Evolutionary conservation across 2,113 vertebrate genomes (phyloP).

Genomic region (Daphoenositta chrysoptera): DNA sequence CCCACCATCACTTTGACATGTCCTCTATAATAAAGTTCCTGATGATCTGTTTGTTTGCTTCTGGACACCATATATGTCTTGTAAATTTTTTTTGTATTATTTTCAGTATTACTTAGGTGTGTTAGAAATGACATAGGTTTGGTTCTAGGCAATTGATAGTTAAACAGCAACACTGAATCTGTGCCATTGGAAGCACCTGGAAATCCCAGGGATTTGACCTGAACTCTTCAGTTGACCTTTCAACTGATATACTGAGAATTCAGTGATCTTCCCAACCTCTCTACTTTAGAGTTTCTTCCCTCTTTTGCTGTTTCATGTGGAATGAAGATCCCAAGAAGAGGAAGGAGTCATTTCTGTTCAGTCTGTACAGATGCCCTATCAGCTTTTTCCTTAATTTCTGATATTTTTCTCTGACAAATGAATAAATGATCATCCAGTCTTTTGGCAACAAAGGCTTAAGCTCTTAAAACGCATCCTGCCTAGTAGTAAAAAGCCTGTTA

Average conservation of each 20-base stretch:
- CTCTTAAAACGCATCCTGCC: constrained; percentile 2
- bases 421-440: not conserved
- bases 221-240: not conserved
- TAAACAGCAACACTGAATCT: not conserved
- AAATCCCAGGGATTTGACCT: not conserved
- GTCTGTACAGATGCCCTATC: not conserved
- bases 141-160: not conserved
- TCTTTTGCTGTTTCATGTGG: not conserved
- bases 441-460: constrained; percentile 9
- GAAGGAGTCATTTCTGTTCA: not conserved
- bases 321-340: not conserved
- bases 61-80: not conserved
- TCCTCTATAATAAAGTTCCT: not conserved
- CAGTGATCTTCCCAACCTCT: not conserved
- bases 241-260: not conserved
- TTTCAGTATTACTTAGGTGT: not conserved
- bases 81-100: not conserved
- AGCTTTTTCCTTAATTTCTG: not conserved
- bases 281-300: not conserved
- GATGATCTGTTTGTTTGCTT: not conserved
- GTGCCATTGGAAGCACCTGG: not conserved
- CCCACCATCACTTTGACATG: not conserved
- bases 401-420: not conserved
- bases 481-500: constrained; percentile 17
- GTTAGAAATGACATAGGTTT: not conserved